These are phyloP conservation scores for Hymenopus coronatus DNA, from an alignment of 2,888 invertebrate species.

Conservation along the genomic window DNA sequence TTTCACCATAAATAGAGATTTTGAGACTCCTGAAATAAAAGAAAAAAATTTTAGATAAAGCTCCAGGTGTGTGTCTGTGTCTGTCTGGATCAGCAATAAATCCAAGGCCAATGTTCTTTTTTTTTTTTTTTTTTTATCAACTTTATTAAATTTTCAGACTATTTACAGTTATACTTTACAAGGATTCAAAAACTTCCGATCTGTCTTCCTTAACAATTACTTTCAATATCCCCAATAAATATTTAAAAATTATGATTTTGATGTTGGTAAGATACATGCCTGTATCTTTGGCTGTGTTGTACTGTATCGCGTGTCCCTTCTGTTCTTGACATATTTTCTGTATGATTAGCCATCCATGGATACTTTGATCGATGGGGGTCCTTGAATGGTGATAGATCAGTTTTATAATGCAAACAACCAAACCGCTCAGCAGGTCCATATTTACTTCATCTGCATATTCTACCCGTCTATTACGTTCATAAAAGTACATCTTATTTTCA, in stretches of 20 bases:
- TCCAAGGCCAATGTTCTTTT: too few species aligned
- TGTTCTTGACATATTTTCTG: conserved; percentile 83
- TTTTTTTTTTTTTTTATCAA: too few species aligned
- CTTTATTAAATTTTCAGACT: too few species aligned
- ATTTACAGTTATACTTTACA: too few species aligned
- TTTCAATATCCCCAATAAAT: background rate
- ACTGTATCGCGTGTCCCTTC: conserved; percentile 78
- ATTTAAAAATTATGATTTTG: background rate
- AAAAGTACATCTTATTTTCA: conserved; percentile 85
- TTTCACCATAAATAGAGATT: too few species aligned
- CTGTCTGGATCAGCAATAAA: too few species aligned
- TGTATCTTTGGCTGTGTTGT: conserved; percentile 86
- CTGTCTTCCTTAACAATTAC: background rate
- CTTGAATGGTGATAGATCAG: conserved; percentile 66
- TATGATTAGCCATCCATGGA: conserved; percentile 83
- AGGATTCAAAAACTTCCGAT: background rate
- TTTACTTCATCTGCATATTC: conserved; percentile 75
- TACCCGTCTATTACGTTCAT: conserved; percentile 93
- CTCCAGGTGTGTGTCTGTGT: too few species aligned
- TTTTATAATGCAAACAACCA: conserved; percentile 96
- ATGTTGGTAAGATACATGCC: conserved; percentile 67
- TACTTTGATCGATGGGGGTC: conserved; percentile 74
- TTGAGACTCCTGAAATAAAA: too few species aligned
- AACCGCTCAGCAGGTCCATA: conserved; percentile 91
- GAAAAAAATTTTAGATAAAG: too few species aligned